These are phyloP conservation scores for Piprites chloris DNA, from an alignment of 2,113 vertebrate genomes.

Conservation along the genomic window DNA sequence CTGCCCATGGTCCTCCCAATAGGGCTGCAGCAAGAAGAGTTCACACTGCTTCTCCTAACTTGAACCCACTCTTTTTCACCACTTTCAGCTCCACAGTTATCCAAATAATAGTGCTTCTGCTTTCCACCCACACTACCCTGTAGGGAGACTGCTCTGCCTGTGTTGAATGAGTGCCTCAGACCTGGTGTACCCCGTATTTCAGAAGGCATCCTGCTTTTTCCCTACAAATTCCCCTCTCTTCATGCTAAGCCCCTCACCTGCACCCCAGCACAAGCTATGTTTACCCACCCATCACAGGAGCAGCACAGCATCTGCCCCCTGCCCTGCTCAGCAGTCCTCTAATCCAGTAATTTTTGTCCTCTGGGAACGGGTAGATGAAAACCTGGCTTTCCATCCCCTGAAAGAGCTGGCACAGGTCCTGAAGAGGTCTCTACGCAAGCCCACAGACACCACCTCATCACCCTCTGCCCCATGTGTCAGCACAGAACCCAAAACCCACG, in stretches of 20 bases:
- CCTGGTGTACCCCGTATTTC: not conserved
- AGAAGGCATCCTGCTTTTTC: not conserved
- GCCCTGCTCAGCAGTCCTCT: not conserved
- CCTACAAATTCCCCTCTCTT: not conserved
- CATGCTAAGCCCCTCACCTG: accelerated
- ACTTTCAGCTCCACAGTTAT: not conserved
- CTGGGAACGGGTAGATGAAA: not conserved
- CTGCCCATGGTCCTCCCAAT: accelerated
- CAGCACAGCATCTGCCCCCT: not conserved
- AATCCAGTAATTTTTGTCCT: not conserved
- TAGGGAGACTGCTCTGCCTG: not conserved
- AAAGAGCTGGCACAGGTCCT: accelerated
- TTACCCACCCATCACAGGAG: not conserved
- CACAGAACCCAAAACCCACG: accelerated
- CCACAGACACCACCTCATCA: accelerated
- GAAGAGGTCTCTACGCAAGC: accelerated
- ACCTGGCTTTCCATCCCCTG: not conserved
- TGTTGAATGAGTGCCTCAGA: not conserved
- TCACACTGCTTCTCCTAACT: not conserved
- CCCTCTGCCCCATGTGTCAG: not conserved
- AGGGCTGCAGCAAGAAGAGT: accelerated
- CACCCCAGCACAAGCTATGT: not conserved
- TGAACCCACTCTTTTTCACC: not conserved
- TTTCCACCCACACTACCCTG: not conserved
- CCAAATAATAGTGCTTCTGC: not conserved